These are phyloP conservation scores for Rachycentron canadum DNA, from an alignment of 2,797 vertebrate genomes.

Conservation along the genomic window DNA sequence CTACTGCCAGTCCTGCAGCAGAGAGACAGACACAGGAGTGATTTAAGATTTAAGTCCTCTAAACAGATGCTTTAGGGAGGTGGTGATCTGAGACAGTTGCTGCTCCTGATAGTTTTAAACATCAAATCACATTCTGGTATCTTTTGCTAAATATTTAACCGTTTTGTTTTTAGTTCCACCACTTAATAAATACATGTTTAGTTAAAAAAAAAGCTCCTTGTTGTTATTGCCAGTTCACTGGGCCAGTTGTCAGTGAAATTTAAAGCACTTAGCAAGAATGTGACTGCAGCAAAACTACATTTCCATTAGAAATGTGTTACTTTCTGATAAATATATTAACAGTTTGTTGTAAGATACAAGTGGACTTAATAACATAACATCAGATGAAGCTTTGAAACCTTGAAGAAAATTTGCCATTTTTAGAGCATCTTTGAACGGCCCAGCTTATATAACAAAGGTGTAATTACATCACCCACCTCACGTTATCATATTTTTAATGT, in stretches of 20 bases:
- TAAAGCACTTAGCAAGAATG: too few relatives aligned
- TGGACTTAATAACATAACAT: background rate
- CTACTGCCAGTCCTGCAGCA: slow-evolving; percentile 89
- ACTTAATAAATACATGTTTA: background rate
- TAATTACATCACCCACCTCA: background rate
- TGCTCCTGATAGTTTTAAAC: too few relatives aligned
- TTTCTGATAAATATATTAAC: too few relatives aligned
- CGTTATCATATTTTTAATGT: background rate
- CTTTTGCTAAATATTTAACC: background rate
- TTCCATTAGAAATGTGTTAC: too few relatives aligned
- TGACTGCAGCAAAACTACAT: too few relatives aligned
- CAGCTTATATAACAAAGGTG: background rate
- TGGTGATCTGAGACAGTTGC: background rate
- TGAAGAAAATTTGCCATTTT: background rate
- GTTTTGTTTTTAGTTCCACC: background rate
- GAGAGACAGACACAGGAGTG: background rate
- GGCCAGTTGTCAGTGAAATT: too few relatives aligned
- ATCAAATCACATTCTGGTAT: background rate
- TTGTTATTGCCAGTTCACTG: background rate
- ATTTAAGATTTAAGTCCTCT: background rate
- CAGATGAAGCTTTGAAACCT: background rate
- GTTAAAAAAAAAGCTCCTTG: background rate
- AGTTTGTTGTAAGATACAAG: background rate
- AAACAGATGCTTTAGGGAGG: slow-evolving; percentile 4
- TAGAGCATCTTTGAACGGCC: background rate